These are phyloP conservation scores for Montifringilla adamsi DNA, from an alignment of 2,113 vertebrate genomes.

Conservation along the genomic window DNA sequence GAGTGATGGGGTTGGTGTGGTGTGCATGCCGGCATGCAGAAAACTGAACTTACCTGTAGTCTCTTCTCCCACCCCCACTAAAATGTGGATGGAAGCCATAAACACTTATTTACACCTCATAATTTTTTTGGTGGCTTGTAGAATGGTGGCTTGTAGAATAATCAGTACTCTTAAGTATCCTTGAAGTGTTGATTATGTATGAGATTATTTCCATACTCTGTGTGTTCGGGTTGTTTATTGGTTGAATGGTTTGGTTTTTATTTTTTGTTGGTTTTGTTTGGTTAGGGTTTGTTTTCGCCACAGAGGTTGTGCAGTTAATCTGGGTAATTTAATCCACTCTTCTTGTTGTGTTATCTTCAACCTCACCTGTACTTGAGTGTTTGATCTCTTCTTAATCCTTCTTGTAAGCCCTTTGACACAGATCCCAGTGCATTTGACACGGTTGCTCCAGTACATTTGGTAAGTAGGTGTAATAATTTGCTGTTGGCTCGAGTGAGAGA, in stretches of 20 bases:
- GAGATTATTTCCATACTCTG: not conserved
- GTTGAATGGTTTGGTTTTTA: not conserved
- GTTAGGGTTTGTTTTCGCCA: accelerated
- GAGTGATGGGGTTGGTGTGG: accelerated
- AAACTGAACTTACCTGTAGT: not conserved
- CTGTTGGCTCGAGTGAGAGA: not conserved
- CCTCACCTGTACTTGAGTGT: not conserved
- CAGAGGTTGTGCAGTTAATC: not conserved
- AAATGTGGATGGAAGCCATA: not conserved
- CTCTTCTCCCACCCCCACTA: not conserved
- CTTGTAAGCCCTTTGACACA: not conserved
- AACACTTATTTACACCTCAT: not conserved
- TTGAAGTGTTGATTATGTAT: not conserved
- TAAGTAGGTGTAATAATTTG: not conserved
- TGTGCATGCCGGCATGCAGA: accelerated
- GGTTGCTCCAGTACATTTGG: not conserved
- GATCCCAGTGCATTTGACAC: not conserved
- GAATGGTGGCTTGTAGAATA: not conserved
- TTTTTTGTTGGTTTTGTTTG: not conserved
- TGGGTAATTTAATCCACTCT: not conserved
- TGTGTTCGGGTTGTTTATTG: not conserved
- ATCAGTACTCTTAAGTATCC: not conserved
- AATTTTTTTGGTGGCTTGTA: not conserved
- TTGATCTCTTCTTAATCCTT: not conserved
- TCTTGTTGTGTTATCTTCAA: not conserved